Evolutionary conservation across 2,797 vertebrate genomes (phyloP).

Genomic region (Sebastes baramenuke): DNA sequence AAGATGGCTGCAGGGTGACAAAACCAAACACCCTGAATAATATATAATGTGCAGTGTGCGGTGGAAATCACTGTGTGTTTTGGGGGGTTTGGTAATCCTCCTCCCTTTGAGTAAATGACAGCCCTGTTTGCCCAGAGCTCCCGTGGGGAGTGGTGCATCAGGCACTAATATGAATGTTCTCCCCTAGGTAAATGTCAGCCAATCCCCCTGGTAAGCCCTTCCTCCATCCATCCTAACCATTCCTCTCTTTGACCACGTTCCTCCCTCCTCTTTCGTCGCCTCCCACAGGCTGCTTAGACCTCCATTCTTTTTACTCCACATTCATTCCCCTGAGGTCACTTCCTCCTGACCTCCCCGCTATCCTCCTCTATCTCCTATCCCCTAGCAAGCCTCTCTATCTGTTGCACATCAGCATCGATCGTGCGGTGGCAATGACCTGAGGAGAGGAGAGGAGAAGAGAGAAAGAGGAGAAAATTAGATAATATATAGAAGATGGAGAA

Average conservation of each 20-base stretch:
- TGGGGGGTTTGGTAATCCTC: conserved; percentile 68
- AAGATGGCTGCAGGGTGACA: conserved; percentile 58
- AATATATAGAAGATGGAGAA: conserved; percentile 11
- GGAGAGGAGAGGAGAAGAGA: conserved; percentile 12
- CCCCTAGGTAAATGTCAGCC: conserved; percentile 85
- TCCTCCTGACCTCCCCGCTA: conserved; percentile 28
- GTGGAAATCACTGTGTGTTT: conserved; percentile 69
- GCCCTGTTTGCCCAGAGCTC: conserved; percentile 80
- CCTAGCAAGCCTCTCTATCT: conserved; percentile 24
- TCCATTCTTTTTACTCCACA: conserved; percentile 25
- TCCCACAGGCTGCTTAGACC: conserved; percentile 33
- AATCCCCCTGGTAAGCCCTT: conserved; percentile 57
- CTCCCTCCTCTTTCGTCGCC: background rate
- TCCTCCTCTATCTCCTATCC: conserved; percentile 39
- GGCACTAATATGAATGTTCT: conserved; percentile 72
- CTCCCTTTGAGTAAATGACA: conserved; percentile 82
- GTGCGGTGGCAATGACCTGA: conserved; percentile 29
- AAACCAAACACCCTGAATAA: conserved; percentile 70
- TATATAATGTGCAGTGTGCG: conserved; percentile 57
- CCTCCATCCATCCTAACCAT: conserved; percentile 51
- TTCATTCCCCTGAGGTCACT: conserved; percentile 21
- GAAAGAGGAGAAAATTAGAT: conserved; percentile 14
- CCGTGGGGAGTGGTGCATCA: conserved; percentile 56
- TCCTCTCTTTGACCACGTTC: background rate
- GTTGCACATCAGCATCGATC: conserved; percentile 59